Evolutionary conservation across 2,113 vertebrate genomes (phyloP).

Genomic region (Zapornia atra): DNA sequence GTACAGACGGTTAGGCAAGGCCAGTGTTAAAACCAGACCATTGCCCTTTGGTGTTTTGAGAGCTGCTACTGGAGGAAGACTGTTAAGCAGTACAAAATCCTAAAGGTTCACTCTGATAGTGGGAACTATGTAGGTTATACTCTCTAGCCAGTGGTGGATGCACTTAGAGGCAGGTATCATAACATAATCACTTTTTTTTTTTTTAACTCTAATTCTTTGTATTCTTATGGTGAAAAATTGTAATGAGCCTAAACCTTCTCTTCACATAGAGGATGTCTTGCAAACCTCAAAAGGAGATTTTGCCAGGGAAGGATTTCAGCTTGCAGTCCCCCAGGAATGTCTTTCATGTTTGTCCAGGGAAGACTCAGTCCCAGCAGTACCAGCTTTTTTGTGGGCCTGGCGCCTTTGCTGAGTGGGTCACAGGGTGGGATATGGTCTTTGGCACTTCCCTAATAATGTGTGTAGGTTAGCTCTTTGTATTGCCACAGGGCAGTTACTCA

Average conservation of each 20-base stretch:
- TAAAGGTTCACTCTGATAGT: neutral
- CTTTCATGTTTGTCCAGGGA: neutral
- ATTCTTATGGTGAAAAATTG: neutral
- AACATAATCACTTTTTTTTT: neutral
- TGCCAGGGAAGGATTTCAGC: neutral
- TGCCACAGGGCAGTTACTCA: neutral
- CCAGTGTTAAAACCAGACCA: neutral
- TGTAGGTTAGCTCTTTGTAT: neutral
- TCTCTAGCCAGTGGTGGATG: neutral
- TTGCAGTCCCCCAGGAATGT: neutral
- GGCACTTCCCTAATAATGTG: neutral
- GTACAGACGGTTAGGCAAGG: neutral
- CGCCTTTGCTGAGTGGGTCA: neutral
- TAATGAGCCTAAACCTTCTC: neutral
- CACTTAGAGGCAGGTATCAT: neutral
- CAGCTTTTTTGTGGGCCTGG: neutral
- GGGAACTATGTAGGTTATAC: neutral
- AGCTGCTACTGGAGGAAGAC: conserved; percentile 1
- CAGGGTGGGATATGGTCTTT: neutral
- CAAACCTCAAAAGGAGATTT: neutral
- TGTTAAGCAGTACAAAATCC: neutral
- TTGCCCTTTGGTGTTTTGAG: neutral
- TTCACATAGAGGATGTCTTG: neutral
- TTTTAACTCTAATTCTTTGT: neutral
- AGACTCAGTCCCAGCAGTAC: neutral